Evolutionary conservation across 2,888 invertebrate species (phyloP).

Genomic region (Macrosoma leucophasiata): DNA sequence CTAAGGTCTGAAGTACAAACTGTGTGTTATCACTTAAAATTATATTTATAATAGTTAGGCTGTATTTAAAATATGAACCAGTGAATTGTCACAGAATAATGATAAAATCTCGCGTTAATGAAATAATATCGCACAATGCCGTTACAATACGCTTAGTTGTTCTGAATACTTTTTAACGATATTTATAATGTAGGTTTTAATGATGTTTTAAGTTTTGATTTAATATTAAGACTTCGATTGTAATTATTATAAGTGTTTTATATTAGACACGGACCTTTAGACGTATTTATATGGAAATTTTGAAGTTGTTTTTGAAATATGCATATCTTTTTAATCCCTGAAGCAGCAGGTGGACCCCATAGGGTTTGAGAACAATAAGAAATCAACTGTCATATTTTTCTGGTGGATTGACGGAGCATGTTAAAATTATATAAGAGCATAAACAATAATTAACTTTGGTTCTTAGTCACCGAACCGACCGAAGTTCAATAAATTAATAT

Average conservation of each 20-base stretch:
- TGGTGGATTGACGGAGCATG: too few relatives aligned
- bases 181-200: slow-evolving; percentile 39
- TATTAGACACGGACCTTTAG: slow-evolving; percentile 16
- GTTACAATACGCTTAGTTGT: slow-evolving; percentile 49
- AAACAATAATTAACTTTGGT: too few relatives aligned
- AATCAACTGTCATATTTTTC: too few relatives aligned
- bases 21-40: slow-evolving; percentile 32
- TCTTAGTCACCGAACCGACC: too few relatives aligned
- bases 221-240: slow-evolving; percentile 40
- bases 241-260: slow-evolving; percentile 26
- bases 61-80: slow-evolving; percentile 14
- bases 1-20: slow-evolving; percentile 56
- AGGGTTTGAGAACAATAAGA: too few relatives aligned
- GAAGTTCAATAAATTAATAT: too few relatives aligned
- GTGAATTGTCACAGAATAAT: slow-evolving; percentile 2
- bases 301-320: too few relatives aligned
- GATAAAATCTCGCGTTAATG: slow-evolving; percentile 20
- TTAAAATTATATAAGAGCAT: too few relatives aligned
- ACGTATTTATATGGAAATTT: too few relatives aligned
- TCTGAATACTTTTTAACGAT: slow-evolving; percentile 43
- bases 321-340: too few relatives aligned
- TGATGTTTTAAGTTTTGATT: slow-evolving; percentile 37
- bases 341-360: too few relatives aligned
- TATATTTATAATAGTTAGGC: slow-evolving; percentile 28
- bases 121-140: slow-evolving; percentile 51